Evolutionary conservation across 2,888 invertebrate genomes (phyloP).

Genomic region (Cryptocephalus primarius): DNA sequence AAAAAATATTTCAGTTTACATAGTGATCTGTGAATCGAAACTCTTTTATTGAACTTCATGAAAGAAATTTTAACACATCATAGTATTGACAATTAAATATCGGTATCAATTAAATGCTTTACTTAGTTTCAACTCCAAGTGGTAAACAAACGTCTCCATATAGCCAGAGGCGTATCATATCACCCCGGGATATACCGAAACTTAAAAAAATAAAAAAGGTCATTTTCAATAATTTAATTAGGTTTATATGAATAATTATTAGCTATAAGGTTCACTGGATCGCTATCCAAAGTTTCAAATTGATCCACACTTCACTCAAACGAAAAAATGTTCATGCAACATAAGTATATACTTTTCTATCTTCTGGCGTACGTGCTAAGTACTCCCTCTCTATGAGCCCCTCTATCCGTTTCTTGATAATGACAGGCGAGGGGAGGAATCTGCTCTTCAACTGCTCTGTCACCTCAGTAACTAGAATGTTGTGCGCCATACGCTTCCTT

Average conservation of each 20-base stretch:
- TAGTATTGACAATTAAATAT: too few species aligned
- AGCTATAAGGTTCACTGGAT: constrained; percentile 19
- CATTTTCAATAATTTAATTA: constrained; percentile 22
- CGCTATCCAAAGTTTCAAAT: constrained; percentile 14
- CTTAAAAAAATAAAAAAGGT: constrained; percentile 6
- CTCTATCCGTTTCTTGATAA: constrained; percentile 99
- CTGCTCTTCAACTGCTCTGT: constrained; percentile 94
- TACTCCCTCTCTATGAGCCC: constrained; percentile 98
- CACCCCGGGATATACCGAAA: too few species aligned
- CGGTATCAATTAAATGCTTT: too few species aligned
- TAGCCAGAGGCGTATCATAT: too few species aligned
- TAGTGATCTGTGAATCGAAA: too few species aligned
- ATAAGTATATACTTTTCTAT: constrained; percentile 93
- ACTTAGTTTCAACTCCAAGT: too few species aligned
- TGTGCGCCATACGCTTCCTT: constrained; percentile 88
- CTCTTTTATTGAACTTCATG: too few species aligned
- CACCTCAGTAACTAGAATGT: constrained; percentile 91
- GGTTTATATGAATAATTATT: constrained; percentile 20
- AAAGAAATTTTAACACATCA: too few species aligned
- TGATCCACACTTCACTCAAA: constrained; percentile 16
- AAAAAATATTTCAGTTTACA: too few species aligned
- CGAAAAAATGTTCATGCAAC: constrained; percentile 59
- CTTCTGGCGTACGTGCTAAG: constrained; percentile 92
- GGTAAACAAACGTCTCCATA: too few species aligned
- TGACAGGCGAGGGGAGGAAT: constrained; percentile 94